Evolutionary conservation across 1,140 invertebrate species (phyloP).

Genomic region (Galleria mellonella): DNA sequence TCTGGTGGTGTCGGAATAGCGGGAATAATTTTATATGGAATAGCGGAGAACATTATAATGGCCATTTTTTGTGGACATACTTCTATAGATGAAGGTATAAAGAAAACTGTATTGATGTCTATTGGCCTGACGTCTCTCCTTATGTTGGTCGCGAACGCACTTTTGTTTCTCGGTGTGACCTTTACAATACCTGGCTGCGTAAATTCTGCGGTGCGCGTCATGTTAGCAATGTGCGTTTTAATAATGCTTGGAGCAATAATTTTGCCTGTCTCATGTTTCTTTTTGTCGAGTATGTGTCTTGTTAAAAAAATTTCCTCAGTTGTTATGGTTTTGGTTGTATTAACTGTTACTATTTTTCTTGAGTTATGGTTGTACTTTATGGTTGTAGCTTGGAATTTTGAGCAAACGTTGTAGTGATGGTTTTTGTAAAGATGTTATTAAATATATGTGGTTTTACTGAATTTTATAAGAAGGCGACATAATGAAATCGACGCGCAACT

Average conservation of each 20-base stretch:
- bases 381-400: constrained; percentile 19
- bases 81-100: constrained; percentile 15
- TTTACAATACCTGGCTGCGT: constrained; percentile 3
- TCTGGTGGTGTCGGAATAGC: constrained; percentile 21
- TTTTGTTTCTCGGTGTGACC: constrained; percentile 24
- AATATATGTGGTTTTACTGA: background rate
- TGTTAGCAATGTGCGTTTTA: constrained; percentile 23
- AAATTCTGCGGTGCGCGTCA: constrained; percentile 6
- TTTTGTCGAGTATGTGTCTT: constrained; percentile 17
- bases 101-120: constrained; percentile 26
- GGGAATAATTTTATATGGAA: constrained; percentile 28
- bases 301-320: constrained; percentile 22
- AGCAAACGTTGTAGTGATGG: background rate
- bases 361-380: constrained; percentile 36
- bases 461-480: too few relatives aligned
- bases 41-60: constrained; percentile 24
- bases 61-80: constrained; percentile 3
- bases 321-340: constrained; percentile 7
- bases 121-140: constrained; percentile 32
- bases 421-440: background rate
- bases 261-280: constrained; percentile 26
- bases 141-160: constrained; percentile 15
- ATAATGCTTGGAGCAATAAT: constrained; percentile 13
- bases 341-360: constrained; percentile 23
- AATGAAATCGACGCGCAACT: too few relatives aligned